These are phyloP conservation scores for Lutjanus campechanus DNA, from an alignment of 2,797 vertebrate genomes.

Conservation along the genomic window DNA sequence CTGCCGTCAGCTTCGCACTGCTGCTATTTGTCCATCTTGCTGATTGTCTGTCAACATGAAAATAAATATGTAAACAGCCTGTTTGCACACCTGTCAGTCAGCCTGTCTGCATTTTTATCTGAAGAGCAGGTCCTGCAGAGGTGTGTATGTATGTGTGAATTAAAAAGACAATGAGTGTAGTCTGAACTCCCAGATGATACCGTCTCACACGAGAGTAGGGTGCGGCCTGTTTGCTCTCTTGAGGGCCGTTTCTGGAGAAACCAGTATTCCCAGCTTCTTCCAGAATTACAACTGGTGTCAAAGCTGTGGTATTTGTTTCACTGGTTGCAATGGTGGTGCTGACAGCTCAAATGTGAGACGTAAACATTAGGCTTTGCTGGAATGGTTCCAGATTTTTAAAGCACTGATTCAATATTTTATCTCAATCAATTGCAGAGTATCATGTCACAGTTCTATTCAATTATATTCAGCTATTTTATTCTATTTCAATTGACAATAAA, in stretches of 20 bases:
- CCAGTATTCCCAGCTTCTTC: conserved; percentile 53
- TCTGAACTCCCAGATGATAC: conserved; percentile 4
- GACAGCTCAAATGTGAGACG: background rate
- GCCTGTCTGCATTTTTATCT: conserved; percentile 6
- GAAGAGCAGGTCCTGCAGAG: background rate
- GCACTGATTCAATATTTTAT: background rate
- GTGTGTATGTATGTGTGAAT: background rate
- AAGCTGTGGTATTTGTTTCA: conserved; percentile 18
- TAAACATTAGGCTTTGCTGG: background rate
- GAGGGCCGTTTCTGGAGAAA: conserved; percentile 57
- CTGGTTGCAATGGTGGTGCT: background rate
- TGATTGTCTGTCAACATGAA: background rate
- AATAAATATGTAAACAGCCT: conserved; percentile 12
- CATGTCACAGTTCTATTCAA: background rate
- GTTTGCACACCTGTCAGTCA: conserved; percentile 3
- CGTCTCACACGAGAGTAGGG: conserved; percentile 20
- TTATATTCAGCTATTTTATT: background rate
- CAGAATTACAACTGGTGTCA: conserved; percentile 3
- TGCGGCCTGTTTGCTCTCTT: conserved; percentile 35
- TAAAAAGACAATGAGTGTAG: background rate
- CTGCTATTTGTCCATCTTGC: background rate
- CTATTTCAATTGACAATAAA: background rate
- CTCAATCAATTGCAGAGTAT: background rate
- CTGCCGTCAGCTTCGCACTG: conserved; percentile 2
- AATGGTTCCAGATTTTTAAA: background rate